Evolutionary conservation across 1,140 invertebrate genomes (phyloP).

Genomic region (Eciton burchellii): DNA sequence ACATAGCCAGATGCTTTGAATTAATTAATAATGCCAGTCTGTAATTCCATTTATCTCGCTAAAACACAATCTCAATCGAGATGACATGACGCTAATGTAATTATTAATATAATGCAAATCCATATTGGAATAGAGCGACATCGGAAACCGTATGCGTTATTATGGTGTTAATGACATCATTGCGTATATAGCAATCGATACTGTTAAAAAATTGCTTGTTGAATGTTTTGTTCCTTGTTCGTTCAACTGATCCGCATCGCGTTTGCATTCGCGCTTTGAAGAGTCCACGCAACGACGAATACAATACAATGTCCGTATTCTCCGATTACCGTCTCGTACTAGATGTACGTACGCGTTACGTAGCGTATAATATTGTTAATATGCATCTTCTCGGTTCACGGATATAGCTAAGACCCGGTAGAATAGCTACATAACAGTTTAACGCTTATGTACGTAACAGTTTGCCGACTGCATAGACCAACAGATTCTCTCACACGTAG

Average conservation of each 20-base stretch:
- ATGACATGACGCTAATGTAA: constrained; percentile 23
- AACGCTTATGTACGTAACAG: constrained; percentile 49
- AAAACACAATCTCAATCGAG: constrained; percentile 24
- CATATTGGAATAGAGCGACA: not conserved
- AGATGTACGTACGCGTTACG: not conserved
- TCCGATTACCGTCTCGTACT: constrained; percentile 21
- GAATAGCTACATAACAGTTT: constrained; percentile 47
- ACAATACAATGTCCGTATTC: not conserved
- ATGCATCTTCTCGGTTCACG: constrained; percentile 14
- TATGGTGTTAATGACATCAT: constrained; percentile 29
- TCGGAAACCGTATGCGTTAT: not conserved
- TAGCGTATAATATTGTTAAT: constrained; percentile 40
- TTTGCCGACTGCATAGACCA: constrained; percentile 41
- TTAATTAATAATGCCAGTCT: constrained; percentile 36
- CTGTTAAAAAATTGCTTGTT: not conserved
- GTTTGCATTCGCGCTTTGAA: not conserved
- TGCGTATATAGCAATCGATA: not conserved
- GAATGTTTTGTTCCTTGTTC: not conserved
- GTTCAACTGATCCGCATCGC: not conserved
- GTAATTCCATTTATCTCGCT: constrained; percentile 38
- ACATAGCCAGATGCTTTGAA: not conserved
- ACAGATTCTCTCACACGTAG: constrained; percentile 16
- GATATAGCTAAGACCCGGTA: constrained; percentile 14
- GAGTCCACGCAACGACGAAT: not conserved
- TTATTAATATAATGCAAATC: constrained; percentile 28